Base-by-base conservation (phyloP, 30 jellyfish, hydroid and myxozoan genomes). In the Pelagia noctiluca region DNA sequence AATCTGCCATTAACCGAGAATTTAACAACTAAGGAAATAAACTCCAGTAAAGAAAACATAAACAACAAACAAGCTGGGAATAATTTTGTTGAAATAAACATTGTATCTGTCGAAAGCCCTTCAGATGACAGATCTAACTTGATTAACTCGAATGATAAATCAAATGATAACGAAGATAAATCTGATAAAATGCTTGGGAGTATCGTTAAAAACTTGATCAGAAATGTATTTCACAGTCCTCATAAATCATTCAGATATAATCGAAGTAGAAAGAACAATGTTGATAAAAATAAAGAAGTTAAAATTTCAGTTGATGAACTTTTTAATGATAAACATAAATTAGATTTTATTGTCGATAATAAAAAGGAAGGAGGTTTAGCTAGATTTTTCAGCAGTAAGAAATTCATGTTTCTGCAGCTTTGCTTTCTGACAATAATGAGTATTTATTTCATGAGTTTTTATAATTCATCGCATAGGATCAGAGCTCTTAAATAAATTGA, bases 241-340 rank as follows among this genome's bases (percentile, higher is more conserved):
- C 33, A 60, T 13, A 81, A 68, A 35, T n/a, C 42, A 0, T 35
- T 33, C 7, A 30, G 50, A 49, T 22, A 67, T 32, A 12, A 32
- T 47, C 63, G 74, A 25, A 12, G 18, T 19, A 66, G 49, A 48
- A 2, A n/a, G 35, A 64, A 47, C 7, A 35, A 47, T 24, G 74
- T 8, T 1, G 33, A 67, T 50, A 81, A 65, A 52, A 76, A 29
- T 19, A 81, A 50, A 50, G 78, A 81, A 67, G 70, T 81, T 24
- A 81, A 81, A 65, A 81, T 81, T 4, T 81, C 91, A 2, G 91
- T 81, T 28, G 91, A 81, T n/a, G 83, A 65, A 31, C 35, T 64
- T 2, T 69, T 53, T 81, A 66, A 81, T 33, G 84, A 81, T 5
- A 42, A 16, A 60, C 72, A 60, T 71, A 61, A 71, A 53, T 67